Base-by-base conservation (phyloP, 2,113 vertebrate genomes). In the Rutilus rutilus region DNA sequence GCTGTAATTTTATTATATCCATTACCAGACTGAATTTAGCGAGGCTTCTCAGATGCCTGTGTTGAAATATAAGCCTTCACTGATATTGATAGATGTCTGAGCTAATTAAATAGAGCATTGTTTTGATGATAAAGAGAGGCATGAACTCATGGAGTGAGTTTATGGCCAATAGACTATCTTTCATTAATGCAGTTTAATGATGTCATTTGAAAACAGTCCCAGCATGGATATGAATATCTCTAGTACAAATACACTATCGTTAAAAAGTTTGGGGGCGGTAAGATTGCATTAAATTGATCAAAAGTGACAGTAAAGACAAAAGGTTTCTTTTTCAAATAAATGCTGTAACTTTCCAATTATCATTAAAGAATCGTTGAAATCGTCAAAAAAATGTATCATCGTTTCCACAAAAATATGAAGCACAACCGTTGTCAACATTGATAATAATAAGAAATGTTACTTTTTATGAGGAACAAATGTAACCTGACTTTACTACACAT, bases 61-160 rank as follows among this genome's bases (percentile, higher is more conserved):
- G 78, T 73, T 80, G 92, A 91, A 93, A 94, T 92, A 17, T 50
- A 90, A 93, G 83, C 87, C 86, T 78, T 87, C 73, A 79, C 89
- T 87, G 84, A 88, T 90, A 91, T 86, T 87, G 90, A 76, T 84
- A 45, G 73, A 88, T 88, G 82, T 88, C 78, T 86, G 17, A 77
- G 89, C 88, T 92, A 91, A 94, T 93, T 92, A 92, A 92, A 92
- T 89, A 90, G 85, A 14, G 30, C 83, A 74, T 83, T 78, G 78
- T 50, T 83, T 88, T 30, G 85, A 90, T 89, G 91, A 93, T 87
- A 83, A 71, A 82, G 78, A 2, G 59, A 88, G 83, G 5, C 2
- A 64, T 78, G 81, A 85, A 87, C 89, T 89, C 83, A 62, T 79
- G 45, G 36, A 65, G 23, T 62, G 54, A 60, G 59, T 81, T 79